Conservation (phyloP, 2,888 invertebrate genomes). For the Eupelmus urozonus region DNA sequence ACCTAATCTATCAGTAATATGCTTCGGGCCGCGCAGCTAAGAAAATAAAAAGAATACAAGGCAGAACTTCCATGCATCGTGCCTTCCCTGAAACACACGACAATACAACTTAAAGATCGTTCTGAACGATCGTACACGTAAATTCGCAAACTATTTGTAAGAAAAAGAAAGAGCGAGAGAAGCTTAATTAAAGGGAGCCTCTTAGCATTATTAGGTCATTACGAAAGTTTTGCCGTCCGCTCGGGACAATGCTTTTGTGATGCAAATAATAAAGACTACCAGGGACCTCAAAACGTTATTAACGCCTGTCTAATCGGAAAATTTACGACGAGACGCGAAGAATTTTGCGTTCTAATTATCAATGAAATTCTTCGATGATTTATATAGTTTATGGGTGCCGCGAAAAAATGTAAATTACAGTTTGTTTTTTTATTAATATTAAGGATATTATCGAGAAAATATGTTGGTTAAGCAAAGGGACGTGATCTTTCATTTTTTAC, state of each 20-base stretch:
- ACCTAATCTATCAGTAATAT: neutral
- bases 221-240: constrained; percentile 33
- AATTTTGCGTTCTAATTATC: neutral
- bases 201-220: constrained; percentile 15
- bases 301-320: constrained; percentile 17
- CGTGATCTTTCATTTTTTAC: constrained; percentile 14
- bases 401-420: too few species aligned
- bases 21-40: constrained; percentile 18
- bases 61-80: constrained; percentile 74
- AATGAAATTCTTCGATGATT: constrained; percentile 1
- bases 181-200: constrained; percentile 4
- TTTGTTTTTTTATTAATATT: neutral
- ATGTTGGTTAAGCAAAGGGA: neutral
- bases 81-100: constrained; percentile 70
- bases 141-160: constrained; percentile 42
- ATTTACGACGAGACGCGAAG: neutral
- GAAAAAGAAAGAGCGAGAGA: neutral
- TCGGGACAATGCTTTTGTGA: constrained; percentile 36
- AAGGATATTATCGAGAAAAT: neutral
- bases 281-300: constrained; percentile 49
- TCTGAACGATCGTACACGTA: constrained; percentile 21
- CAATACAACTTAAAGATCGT: constrained; percentile 63
- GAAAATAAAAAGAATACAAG: too few species aligned
- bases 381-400: neutral
- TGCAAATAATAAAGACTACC: constrained; percentile 42